A percentile compares a stretch with the other conserved stretches of the same genome.
Conservation (phyloP, 2,797 vertebrate genomes). For the Chloroceryle inda region DNA sequence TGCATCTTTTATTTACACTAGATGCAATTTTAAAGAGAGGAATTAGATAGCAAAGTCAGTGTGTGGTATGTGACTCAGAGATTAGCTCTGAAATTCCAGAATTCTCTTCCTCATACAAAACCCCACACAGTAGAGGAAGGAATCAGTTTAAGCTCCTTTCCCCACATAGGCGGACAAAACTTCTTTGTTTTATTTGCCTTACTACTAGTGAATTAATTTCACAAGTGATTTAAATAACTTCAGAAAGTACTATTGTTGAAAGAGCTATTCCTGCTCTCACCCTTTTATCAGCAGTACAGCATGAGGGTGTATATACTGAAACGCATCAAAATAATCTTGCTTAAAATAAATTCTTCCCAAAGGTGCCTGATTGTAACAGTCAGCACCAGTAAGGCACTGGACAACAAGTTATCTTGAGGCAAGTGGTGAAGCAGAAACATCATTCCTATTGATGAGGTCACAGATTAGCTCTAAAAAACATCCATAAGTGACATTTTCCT, state of each 20-base stretch:
- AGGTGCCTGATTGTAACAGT: background rate
- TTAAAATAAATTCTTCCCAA: background rate
- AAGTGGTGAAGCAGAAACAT: background rate
- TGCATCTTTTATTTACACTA: background rate
- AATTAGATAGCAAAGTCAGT: background rate
- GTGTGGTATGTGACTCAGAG: background rate
- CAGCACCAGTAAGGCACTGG: background rate
- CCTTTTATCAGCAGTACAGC: background rate
- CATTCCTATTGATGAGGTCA: background rate
- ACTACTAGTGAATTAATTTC: background rate
- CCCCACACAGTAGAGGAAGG: background rate
- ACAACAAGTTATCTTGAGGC: background rate
- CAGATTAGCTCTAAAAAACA: background rate
- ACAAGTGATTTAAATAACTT: background rate
- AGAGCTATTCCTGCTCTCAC: background rate
- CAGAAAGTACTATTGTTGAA: background rate
- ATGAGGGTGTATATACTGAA: background rate
- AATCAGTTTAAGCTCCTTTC: background rate
- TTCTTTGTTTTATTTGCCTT: background rate
- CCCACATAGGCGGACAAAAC: background rate
- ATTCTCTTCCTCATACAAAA: background rate
- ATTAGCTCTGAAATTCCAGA: background rate
- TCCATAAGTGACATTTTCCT: background rate
- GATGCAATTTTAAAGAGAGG: constrained; percentile 27
- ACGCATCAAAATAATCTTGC: background rate